Conservation (phyloP, 1,140 invertebrate genomes). For the Maconellicoccus hirsutus region DNA sequence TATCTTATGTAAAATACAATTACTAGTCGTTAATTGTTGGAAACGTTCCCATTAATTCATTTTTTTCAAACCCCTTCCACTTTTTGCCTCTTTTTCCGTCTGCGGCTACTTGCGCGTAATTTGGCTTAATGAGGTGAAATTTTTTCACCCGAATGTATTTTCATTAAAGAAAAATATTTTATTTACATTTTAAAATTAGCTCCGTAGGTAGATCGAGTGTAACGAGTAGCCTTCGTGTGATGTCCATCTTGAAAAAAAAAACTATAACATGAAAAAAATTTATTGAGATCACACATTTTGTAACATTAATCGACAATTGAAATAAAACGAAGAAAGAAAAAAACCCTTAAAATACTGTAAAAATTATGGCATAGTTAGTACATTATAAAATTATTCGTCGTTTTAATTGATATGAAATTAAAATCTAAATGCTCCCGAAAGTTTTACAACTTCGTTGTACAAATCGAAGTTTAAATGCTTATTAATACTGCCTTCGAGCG, state of each 20-base stretch:
- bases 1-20: slow-evolving; percentile 11
- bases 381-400: neutral
- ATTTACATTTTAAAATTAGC: too few relatives aligned
- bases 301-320: neutral
- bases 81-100: neutral
- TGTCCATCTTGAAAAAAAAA: neutral
- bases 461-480: too few relatives aligned
- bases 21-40: slow-evolving; percentile 13
- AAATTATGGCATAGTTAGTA: neutral
- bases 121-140: neutral
- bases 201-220: too few relatives aligned
- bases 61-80: neutral
- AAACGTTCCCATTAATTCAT: slow-evolving; percentile 11
- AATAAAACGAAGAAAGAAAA: neutral
- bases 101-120: neutral
- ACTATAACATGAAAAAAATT: neutral
- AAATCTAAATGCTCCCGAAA: neutral
- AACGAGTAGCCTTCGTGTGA: neutral
- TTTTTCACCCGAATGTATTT: too few relatives aligned
- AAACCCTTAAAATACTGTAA: neutral
- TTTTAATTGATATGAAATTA: neutral
- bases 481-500: too few relatives aligned
- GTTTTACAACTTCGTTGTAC: neutral
- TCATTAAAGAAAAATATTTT: too few relatives aligned
- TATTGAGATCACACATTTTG: neutral